Evolutionary conservation across 2,888 invertebrate species (phyloP).

Genomic region (Aphelenchoides bicaudatus): DNA sequence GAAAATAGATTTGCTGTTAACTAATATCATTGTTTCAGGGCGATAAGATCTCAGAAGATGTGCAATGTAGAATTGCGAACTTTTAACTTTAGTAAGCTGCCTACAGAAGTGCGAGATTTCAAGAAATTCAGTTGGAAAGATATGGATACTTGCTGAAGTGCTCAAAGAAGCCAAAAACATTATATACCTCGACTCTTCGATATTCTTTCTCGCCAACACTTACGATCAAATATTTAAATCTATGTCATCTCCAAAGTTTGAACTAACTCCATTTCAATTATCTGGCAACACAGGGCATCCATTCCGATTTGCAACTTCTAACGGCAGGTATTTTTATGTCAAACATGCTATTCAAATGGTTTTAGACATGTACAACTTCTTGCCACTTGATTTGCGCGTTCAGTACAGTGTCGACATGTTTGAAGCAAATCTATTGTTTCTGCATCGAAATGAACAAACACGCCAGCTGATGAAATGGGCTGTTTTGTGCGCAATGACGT

Average conservation of each 20-base stretch:
- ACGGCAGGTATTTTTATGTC: too few relatives aligned
- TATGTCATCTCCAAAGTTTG: constrained; percentile 17
- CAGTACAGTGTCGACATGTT: constrained; percentile 19
- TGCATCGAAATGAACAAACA: constrained; percentile 30
- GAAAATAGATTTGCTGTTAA: too few relatives aligned
- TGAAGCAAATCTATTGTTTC: constrained; percentile 30
- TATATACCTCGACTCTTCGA: constrained; percentile 29
- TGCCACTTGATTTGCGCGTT: constrained; percentile 27
- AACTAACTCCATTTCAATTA: constrained; percentile 25
- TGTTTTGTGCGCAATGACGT: constrained; percentile 28
- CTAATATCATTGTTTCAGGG: too few relatives aligned
- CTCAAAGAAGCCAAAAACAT: constrained; percentile 21
- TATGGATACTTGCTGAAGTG: constrained; percentile 27
- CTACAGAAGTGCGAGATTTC: constrained; percentile 25
- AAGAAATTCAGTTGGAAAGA: constrained; percentile 33
- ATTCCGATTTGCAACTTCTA: constrained; percentile 29
- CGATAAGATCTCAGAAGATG: too few relatives aligned
- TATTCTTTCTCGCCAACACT: constrained; percentile 18
- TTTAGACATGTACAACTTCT: constrained; percentile 33
- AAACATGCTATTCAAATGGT: too few relatives aligned
- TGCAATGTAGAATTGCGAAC: too few relatives aligned
- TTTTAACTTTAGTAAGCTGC: constrained; percentile 27
- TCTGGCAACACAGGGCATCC: constrained; percentile 30
- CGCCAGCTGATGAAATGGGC: constrained; percentile 31
- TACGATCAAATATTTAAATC: constrained; percentile 20